Evolutionary conservation across 2,888 invertebrate genomes (phyloP).

Genomic region (Chrysolina haemoptera): DNA sequence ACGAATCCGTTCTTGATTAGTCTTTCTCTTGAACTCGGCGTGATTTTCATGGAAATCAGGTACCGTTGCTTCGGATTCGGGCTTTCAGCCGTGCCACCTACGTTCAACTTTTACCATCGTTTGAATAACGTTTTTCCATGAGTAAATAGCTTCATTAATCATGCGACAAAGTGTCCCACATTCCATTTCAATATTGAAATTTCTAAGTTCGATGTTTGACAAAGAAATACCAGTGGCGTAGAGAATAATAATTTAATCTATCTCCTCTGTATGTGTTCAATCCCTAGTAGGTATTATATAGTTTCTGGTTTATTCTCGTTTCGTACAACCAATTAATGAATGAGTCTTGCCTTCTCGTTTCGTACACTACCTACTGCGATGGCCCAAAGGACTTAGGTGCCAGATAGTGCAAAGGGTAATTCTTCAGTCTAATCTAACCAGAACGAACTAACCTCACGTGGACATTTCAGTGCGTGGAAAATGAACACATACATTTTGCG

Average conservation of each 20-base stretch:
- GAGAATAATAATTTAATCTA: not conserved
- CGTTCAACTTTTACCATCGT: constrained; percentile 47
- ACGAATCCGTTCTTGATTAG: constrained; percentile 29
- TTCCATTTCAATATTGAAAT: constrained; percentile 22
- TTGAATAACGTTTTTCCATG: constrained; percentile 49
- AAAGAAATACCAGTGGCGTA: constrained; percentile 17
- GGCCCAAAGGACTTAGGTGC: too few species aligned
- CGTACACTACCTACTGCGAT: too few species aligned
- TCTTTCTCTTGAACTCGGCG: constrained; percentile 50
- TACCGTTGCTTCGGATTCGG: constrained; percentile 48
- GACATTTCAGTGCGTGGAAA: too few species aligned
- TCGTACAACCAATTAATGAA: too few species aligned
- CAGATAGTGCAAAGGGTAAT: too few species aligned
- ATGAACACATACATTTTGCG: too few species aligned
- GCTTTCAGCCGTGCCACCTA: constrained; percentile 46
- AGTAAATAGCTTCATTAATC: constrained; percentile 52
- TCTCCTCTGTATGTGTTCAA: too few species aligned
- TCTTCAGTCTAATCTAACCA: too few species aligned
- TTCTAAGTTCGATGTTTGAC: constrained; percentile 11
- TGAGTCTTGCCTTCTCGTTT: too few species aligned
- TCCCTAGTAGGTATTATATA: too few species aligned
- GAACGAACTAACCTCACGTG: too few species aligned
- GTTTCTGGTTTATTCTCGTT: too few species aligned
- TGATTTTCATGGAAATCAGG: constrained; percentile 54
- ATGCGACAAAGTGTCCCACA: constrained; percentile 27